Percentiles rank a stretch among this genome's conserved stretches.
Evolutionary conservation across 2,113 vertebrate genomes (phyloP).

Genomic region (Caranx ignobilis): DNA sequence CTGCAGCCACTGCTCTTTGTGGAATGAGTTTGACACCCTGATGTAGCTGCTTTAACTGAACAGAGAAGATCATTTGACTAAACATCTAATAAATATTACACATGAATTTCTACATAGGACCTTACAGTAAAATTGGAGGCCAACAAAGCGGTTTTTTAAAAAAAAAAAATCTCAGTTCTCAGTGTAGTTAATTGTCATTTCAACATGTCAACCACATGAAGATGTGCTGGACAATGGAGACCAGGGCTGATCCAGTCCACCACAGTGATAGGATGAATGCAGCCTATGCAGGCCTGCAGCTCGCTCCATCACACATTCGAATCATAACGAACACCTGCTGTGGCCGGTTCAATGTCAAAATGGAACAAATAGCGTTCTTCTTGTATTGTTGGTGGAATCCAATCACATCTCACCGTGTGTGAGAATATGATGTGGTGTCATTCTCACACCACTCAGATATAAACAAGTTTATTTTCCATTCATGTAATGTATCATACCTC

Average conservation of each 20-base stretch:
- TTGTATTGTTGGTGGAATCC: slow-evolving; percentile 26
- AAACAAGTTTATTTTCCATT: neutral
- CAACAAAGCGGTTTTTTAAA: neutral
- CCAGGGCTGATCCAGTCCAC: neutral
- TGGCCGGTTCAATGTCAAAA: neutral
- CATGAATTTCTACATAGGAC: neutral
- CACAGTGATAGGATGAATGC: slow-evolving; percentile 1
- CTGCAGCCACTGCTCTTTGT: too few relatives aligned
- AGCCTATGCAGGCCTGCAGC: slow-evolving; percentile 5
- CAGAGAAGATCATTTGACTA: neutral
- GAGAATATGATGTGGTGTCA: too few relatives aligned
- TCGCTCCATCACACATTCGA: slow-evolving; percentile 27
- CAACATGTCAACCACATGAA: too few relatives aligned
- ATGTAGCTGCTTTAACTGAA: neutral
- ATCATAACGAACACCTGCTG: slow-evolving; percentile 35
- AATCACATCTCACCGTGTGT: neutral
- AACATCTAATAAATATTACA: slow-evolving; percentile 2
- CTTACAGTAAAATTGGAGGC: neutral
- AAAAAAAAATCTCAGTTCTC: too few relatives aligned
- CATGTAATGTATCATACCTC: neutral
- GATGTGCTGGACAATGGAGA: slow-evolving; percentile 19
- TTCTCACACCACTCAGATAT: neutral
- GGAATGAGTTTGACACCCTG: neutral
- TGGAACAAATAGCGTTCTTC: slow-evolving; percentile 40
- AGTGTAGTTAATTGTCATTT: too few relatives aligned